Percentiles rank a stretch among this genome's conserved stretches.
Evolutionary conservation across 2,113 vertebrate species (phyloP).

Genomic region (Ammospiza caudacuta): DNA sequence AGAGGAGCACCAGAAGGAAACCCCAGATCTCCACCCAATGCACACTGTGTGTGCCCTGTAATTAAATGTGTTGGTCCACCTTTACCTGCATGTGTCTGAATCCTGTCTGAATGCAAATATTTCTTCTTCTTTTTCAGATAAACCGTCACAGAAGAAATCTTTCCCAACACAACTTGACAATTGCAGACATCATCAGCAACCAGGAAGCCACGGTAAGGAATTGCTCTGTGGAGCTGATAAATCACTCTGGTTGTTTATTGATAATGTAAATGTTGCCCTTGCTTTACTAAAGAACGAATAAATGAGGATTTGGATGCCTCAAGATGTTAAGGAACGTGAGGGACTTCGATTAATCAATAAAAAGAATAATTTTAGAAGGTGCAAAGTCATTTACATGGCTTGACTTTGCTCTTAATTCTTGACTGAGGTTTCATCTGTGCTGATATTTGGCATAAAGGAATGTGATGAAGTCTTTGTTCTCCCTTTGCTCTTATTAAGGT

Average conservation of each 20-base stretch:
- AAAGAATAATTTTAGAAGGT: constrained; percentile 1
- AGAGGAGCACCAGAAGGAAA: not conserved
- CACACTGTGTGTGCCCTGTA: not conserved
- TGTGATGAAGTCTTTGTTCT: not conserved
- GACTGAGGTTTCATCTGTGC: not conserved
- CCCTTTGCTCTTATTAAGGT: not conserved
- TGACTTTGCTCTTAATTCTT: not conserved
- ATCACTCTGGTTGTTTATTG: not conserved
- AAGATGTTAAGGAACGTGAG: not conserved
- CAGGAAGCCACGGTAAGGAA: constrained; percentile 75
- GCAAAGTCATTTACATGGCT: not conserved
- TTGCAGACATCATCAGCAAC: constrained; percentile 61
- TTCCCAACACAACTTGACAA: constrained; percentile 83
- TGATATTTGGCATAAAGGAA: not conserved
- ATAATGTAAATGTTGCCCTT: not conserved
- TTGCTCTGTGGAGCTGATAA: not conserved
- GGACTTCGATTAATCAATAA: constrained; percentile 24
- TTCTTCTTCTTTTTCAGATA: constrained; percentile 68
- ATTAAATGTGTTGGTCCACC: not conserved
- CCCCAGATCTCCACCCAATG: not conserved
- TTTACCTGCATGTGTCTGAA: not conserved
- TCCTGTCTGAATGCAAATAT: not conserved
- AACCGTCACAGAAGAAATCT: constrained; percentile 89
- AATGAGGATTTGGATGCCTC: not conserved
- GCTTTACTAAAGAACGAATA: not conserved